Conservation (phyloP, 1,140 invertebrate genomes). For the Manduca sexta region DNA sequence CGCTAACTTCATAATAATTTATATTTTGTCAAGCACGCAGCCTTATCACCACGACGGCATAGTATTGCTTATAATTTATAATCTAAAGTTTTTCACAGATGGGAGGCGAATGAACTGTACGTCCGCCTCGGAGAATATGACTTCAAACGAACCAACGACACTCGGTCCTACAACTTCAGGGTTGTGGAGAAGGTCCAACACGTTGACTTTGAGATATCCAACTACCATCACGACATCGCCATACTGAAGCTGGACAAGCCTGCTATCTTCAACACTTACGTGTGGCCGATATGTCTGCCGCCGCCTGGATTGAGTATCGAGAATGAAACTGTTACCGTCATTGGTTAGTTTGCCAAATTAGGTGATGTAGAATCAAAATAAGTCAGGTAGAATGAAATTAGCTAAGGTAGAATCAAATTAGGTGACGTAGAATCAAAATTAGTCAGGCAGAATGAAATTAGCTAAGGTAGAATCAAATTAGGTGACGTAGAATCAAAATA, state of each 20-base stretch:
- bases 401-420: too few species aligned
- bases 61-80: too few species aligned
- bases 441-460: too few species aligned
- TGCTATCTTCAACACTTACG: constrained; percentile 83
- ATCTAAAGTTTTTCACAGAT: constrained; percentile 60
- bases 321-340: constrained; percentile 80
- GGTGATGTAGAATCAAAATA: too few species aligned
- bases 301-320: constrained; percentile 75
- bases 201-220: constrained; percentile 75
- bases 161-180: constrained; percentile 77
- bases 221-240: constrained; percentile 86
- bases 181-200: constrained; percentile 79
- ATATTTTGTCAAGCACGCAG: too few species aligned
- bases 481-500: too few species aligned
- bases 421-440: too few species aligned
- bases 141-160: constrained; percentile 77
- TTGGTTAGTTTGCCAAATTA: constrained; percentile 75
- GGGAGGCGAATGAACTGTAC: constrained; percentile 75
- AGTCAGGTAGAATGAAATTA: too few species aligned
- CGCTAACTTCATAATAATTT: too few species aligned
- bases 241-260: constrained; percentile 81
- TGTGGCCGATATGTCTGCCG: constrained; percentile 90
- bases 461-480: too few species aligned
- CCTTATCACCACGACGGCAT: too few species aligned
- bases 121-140: constrained; percentile 89